Evolutionary conservation across 2,797 vertebrate genomes (phyloP).

Genomic region (Arctocebus calabarensis): DNA sequence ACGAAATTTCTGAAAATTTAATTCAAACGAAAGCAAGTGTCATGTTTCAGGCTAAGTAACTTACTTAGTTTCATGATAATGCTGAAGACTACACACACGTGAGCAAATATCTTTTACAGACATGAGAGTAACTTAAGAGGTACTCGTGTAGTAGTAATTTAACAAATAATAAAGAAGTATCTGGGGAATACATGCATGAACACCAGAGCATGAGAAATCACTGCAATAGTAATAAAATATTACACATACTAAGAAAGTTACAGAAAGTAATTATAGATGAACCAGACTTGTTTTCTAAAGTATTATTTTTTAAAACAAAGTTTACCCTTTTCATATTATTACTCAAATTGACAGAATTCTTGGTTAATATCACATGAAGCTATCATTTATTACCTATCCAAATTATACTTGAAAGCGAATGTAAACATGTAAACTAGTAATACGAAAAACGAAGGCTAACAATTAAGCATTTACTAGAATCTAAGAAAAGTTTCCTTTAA

Average conservation of each 20-base stretch:
- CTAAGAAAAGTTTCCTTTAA: not conserved
- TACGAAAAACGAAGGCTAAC: not conserved
- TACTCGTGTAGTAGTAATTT: not conserved
- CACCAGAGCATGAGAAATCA: not conserved
- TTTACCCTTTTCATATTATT: not conserved
- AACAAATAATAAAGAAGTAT: slow-evolving; percentile 3
- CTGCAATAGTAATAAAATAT: slow-evolving; percentile 9
- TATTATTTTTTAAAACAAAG: slow-evolving; percentile 20
- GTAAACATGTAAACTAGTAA: not conserved
- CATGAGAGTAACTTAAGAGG: not conserved
- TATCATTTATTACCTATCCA: not conserved
- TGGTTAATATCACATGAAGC: not conserved
- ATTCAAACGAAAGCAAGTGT: not conserved
- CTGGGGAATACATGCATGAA: not conserved
- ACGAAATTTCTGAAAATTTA: slow-evolving; percentile 34
- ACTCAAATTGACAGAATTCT: not conserved
- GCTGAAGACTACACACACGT: not conserved
- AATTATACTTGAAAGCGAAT: not conserved
- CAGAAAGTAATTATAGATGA: not conserved
- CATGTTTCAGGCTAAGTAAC: not conserved
- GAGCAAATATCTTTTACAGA: not conserved
- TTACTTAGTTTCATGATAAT: not conserved
- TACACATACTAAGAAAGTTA: not conserved
- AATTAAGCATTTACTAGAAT: not conserved
- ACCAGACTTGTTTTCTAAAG: not conserved